Base-by-base conservation (phyloP, 2,888 invertebrate genomes). In the Steinernema scapterisci region DNA sequence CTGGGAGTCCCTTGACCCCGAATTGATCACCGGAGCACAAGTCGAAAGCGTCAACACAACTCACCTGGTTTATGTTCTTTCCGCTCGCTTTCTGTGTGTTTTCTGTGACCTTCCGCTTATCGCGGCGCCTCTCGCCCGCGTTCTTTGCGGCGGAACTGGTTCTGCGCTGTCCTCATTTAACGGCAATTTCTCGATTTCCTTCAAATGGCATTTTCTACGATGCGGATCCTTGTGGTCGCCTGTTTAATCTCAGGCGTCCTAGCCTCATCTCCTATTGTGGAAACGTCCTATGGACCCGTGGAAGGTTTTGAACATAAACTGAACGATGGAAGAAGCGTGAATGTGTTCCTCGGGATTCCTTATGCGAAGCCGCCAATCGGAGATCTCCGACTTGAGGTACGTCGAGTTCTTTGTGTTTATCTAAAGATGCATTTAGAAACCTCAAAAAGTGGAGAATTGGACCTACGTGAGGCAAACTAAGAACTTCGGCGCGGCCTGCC, bases 381-480 rank as follows among this genome's bases (percentile, higher is more conserved):
- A 43, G 48, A 73, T 19, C 70, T 73, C 13, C 31, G 73, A 16
- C 70, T 73, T 73, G 70, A 73, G 21, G 73, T 44, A 2, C 0
- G 70, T 70, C 9, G 6, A 27, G 6, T 5, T 16, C 13, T 48
- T 48, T 5, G 5, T 48, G 16, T 48, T 19, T 19, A 16, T 2
- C 19, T 19, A 48, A 48, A 48, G 38, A 71, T 19, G 5, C 6
- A 23, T 86, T 72, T 76, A 86, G 83, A 80, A 79, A 31, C 84
- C 85, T 2, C 51, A 73, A 5, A 74, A 77, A 0, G 79, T 81
- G 7, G 77, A 79, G 11, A 75, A 77, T 0, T 86, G 85, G 84
- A 72, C 76, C 16, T 82, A 81, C 21, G 78, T 79, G 1, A 75
- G 79, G 63, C 78, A 84, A 21, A 82, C 85, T 0, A 86, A 79